Evolutionary conservation across 2,888 invertebrate species (phyloP), one percentile per base, ranked within the genome.

Genomic region (Cancer borealis): DNA sequence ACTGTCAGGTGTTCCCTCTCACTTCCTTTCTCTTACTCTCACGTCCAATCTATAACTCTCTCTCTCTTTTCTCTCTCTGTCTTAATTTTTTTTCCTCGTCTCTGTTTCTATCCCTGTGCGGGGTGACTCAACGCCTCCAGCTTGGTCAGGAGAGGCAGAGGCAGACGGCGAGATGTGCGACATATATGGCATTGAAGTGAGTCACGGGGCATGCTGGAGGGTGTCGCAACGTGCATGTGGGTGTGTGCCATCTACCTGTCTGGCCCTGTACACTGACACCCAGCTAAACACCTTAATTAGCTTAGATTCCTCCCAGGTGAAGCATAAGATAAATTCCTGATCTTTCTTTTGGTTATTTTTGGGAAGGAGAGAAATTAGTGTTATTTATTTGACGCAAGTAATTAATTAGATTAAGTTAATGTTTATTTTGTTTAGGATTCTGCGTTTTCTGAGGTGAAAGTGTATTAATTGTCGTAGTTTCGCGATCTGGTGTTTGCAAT

Each of bases 201-300:
- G 39, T 88, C 45, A 88, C 73, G 73, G 73, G 26, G 73, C 73
- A n/a, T n/a, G 73, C 73, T 73, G n/a, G 73, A 73, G 73, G 73
- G n/a, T 73, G 73, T 73, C 73, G 73, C 73, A 73, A 73, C 73
- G 26, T 73, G n/a, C 73, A n/a, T n/a, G 73, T 73, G 73, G 73
- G 73, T 10, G 73, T 73, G 73, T n/a, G 10, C 26, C 8, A 73
- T 26, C 73, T 73, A 73, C 73, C 73, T 73, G 60, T 60, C 60
- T 60, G 60, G 17, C 17, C 60, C 60, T 21, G 60, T 26, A n/a
- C 73, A n/a, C 73, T 8, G 26, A 3, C 73, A 73, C 73, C 8
- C 26, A 8, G n/a, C n/a, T 73, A 73, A 73, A 73, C 26, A 73
- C 73, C 73, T 73, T 73, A n/a, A 73, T 73, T 73, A 73, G 3